phyloP scores from a whole-genome alignment of 2,888 invertebrate genomes.

The Lysandra bellargus region DNA sequence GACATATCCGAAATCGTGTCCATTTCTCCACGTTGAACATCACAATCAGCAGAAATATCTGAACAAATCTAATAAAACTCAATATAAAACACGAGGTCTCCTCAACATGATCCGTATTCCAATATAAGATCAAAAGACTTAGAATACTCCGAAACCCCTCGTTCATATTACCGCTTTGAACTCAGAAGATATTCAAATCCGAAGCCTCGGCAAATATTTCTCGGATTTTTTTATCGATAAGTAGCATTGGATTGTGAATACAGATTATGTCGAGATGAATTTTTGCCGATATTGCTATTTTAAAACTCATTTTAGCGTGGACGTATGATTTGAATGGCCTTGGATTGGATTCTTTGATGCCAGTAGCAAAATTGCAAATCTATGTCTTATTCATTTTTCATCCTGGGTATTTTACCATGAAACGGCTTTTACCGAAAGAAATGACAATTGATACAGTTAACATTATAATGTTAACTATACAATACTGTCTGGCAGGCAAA shows the following conservation, averaged over 20 bases:
- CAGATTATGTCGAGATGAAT: neutral
- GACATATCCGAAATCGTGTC: neutral
- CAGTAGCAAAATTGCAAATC: too few species aligned
- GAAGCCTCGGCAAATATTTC: slow-evolving; percentile 20
- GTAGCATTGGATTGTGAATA: neutral
- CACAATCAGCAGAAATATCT: neutral
- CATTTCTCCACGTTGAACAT: neutral
- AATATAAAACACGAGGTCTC: slow-evolving; percentile 3
- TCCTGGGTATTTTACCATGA: too few species aligned
- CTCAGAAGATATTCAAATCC: slow-evolving; percentile 31
- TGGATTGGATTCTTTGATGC: neutral
- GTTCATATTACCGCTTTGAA: slow-evolving; percentile 32
- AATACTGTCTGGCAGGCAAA: too few species aligned
- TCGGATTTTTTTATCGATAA: slow-evolving; percentile 8
- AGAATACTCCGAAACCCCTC: neutral
- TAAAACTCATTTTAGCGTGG: neutral
- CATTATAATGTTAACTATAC: too few species aligned
- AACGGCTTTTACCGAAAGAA: too few species aligned
- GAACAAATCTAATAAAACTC: slow-evolving; percentile 17
- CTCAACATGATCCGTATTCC: slow-evolving; percentile 5
- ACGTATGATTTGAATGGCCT: neutral
- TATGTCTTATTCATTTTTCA: too few species aligned
- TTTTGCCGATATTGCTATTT: neutral
- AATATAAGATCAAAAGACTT: slow-evolving; percentile 16
- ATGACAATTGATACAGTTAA: too few species aligned